Evolutionary conservation across 2,797 vertebrate species (phyloP), one percentile per base, ranked within the genome.

Genomic region (Erpetoichthys calabaricus): DNA sequence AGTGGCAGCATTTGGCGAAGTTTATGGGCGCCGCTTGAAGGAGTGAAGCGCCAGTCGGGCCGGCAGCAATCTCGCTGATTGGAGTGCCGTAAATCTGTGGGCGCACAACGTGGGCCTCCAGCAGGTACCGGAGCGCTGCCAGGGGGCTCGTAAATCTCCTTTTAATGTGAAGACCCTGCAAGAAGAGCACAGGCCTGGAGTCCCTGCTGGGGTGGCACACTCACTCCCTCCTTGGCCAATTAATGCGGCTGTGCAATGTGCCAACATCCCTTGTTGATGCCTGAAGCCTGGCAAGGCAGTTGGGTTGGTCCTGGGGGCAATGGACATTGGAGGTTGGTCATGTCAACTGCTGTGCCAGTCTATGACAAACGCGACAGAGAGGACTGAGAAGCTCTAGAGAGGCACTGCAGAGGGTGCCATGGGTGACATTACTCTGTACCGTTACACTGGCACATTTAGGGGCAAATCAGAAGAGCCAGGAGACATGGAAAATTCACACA

Each of bases 1-100:
- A 86, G 81, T 79, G 67, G 76, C 74, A 78, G 77, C 75, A 81
- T 88, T 87, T 86, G 85, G 82, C 77, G 76, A 81, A 75, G 68
- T 84, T 88, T 85, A 88, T 77, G 73, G 64, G 70, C 67, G 68
- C 71, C 74, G 82, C 76, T 83, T 80, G 76, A 87, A 84, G 83
- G 78, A 76, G 73, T 63, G 59, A 56, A 25, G 75, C 72, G 67
- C 69, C 73, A 62, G 74, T 68, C 75, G 71, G 69, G 77, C 73
- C 44, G 69, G 59, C 63, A 70, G 73, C 79, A 81, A 76, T 85
- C 72, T 79, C 74, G 67, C 73, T 67, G 71, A 70, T 79, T 71
- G 75, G 68, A 75, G 70, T 69, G 79, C 72, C 67, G 73, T 85
- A 84, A 85, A 82, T 84, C 69, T 72, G 66, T 71, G 70, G 62